Conservation (phyloP, 2,113 vertebrate species). For the Aix galericulata region DNA sequence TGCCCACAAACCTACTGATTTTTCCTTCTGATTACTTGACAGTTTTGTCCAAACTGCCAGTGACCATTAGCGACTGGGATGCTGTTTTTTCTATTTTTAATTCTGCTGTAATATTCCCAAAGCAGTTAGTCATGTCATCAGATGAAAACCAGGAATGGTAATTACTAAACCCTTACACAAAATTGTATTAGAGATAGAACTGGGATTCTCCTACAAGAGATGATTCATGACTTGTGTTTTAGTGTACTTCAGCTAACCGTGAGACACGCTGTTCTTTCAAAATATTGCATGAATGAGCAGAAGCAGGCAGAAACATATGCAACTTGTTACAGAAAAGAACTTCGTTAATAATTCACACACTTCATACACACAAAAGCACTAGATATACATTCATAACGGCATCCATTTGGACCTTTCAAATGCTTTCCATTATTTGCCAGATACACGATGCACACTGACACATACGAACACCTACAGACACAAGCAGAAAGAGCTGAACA, state of each 20-base stretch:
- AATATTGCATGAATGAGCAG: background rate
- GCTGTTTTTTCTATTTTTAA: background rate
- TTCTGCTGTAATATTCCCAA: background rate
- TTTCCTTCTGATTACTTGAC: background rate
- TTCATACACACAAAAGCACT: background rate
- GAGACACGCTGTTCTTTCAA: background rate
- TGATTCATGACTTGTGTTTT: background rate
- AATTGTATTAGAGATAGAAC: background rate
- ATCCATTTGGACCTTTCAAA: slow-evolving; percentile 9
- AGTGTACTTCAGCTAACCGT: background rate
- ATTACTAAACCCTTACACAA: background rate
- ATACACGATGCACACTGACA: background rate
- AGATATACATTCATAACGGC: background rate
- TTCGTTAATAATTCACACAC: slow-evolving; percentile 15
- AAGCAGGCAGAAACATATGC: background rate
- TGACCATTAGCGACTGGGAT: background rate
- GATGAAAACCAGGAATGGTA: background rate
- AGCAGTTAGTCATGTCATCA: background rate
- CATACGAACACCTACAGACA: slow-evolving; percentile 8
- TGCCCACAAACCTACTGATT: background rate
- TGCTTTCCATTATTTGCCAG: slow-evolving; percentile 1
- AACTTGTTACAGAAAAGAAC: slow-evolving; percentile 25
- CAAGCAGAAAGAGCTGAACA: slow-evolving; percentile 23
- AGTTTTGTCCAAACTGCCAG: background rate
- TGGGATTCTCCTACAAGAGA: background rate